These are phyloP conservation scores for Nephrotoma appendiculata DNA, from an alignment of 2,888 invertebrate genomes.

Conservation along the genomic window DNA sequence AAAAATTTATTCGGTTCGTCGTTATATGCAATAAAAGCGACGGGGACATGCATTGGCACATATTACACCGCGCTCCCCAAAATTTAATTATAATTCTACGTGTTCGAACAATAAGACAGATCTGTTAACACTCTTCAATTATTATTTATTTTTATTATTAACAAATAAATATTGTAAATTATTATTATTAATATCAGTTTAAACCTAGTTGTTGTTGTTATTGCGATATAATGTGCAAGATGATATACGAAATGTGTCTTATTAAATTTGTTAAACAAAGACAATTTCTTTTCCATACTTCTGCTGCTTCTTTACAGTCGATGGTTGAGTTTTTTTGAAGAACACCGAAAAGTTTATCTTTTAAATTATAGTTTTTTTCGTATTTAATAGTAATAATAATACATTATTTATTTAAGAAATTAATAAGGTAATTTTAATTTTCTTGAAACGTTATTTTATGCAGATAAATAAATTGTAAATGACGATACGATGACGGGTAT, in stretches of 20 bases:
- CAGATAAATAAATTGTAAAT: not conserved
- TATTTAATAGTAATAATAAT: not conserved
- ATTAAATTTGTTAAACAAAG: not conserved
- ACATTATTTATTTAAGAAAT: not conserved
- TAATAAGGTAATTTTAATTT: not conserved
- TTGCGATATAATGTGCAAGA: not conserved
- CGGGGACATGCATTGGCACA: not conserved
- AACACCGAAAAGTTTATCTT: not conserved
- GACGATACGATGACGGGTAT: not conserved
- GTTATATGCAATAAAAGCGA: too few relatives aligned
- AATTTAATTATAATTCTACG: not conserved
- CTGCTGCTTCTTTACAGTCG: not conserved
- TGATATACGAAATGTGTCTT: not conserved
- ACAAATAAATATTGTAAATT: not conserved
- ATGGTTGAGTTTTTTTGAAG: not conserved
- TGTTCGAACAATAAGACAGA: slow-evolving; percentile 4
- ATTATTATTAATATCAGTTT: not conserved
- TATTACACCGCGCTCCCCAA: not conserved
- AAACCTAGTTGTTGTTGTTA: not conserved
- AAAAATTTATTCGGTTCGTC: too few relatives aligned
- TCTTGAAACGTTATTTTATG: not conserved
- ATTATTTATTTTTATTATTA: not conserved
- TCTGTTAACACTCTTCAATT: slow-evolving; percentile 3
- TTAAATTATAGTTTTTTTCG: not conserved
- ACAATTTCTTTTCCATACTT: not conserved